Base-by-base conservation (phyloP, 2,113 vertebrate species). In the Passer domesticus region DNA sequence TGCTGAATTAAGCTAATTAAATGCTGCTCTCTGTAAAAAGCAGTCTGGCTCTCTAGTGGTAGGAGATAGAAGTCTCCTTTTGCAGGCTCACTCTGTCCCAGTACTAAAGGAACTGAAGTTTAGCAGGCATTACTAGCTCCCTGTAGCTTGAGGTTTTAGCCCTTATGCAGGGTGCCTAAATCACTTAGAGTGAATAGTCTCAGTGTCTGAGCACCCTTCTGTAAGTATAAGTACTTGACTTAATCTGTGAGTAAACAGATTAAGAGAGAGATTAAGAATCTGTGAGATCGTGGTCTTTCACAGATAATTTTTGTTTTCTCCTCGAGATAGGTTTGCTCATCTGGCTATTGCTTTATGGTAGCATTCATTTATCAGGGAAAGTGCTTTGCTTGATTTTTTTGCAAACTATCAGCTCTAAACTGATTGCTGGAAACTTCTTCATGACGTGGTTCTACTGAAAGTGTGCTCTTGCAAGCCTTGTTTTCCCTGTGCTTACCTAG, bases 401-500 rank as follows among this genome's bases (percentile, higher is more conserved):
- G 3, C 74, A 35, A 72, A 67, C 30, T 9, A 39, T 1, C 13
- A 86, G 39, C 55, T 78, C 25, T 22, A 24, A 64, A 37, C 14
- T 46, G 22, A 24, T 88, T 31, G 31, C 21, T 87, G 58, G 13
- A 41, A 43, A 27, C 3, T 60, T 68, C 24, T 70, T 53, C 9
- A 2, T 59, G 35, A 19, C 1, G 0, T 19, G 11, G 3, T 24
- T 95, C 37, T 81, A 7, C 56, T 83, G 7, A 5, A 44, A n/a
- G 15, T 23, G 8, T 79, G 18, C 16, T 56, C 53, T 74, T 93
- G 64, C 18, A 50, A 78, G 62, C 52, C 24, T 75, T 85, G 17
- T 47, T 95, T 89, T 92, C 44, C 35, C 18, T 98, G 55, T 79
- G 31, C 52, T 83, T 64, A 19, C 76, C 17, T 75, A 99, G 99